Conservation (phyloP, 2,888 invertebrate species). For the Unio delphinus region DNA sequence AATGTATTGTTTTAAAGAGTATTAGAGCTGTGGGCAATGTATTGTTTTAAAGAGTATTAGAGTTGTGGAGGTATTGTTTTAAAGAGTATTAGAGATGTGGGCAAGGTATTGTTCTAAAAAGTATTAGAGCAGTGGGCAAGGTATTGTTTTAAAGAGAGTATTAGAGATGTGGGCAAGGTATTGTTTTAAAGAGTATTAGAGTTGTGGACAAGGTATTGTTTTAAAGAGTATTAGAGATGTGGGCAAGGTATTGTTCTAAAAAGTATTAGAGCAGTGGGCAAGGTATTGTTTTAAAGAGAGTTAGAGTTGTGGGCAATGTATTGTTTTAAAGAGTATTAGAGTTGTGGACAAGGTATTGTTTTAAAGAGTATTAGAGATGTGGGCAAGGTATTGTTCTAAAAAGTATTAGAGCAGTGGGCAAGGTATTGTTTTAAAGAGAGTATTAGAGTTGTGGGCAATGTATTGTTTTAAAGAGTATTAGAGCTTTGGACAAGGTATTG, state of each 20-base stretch:
- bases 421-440: slow-evolving; percentile 73
- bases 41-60: not conserved
- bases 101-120: slow-evolving; percentile 76
- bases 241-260: slow-evolving; percentile 78
- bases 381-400: slow-evolving; percentile 83
- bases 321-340: too few species aligned
- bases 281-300: slow-evolving; percentile 71
- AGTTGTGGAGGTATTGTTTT: too few species aligned
- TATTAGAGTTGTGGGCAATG: slow-evolving; percentile 84
- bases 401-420: slow-evolving; percentile 83
- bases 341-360: slow-evolving; percentile 85
- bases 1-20: slow-evolving; percentile 74
- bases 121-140: slow-evolving; percentile 84
- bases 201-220: slow-evolving; percentile 85
- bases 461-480: slow-evolving; percentile 22
- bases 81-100: slow-evolving; percentile 80
- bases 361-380: slow-evolving; percentile 75
- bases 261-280: slow-evolving; percentile 81
- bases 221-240: slow-evolving; percentile 75
- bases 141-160: slow-evolving; percentile 43
- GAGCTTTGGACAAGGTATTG: slow-evolving; percentile 85
- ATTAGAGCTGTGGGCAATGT: slow-evolving; percentile 85
- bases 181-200: too few species aligned
- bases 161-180: slow-evolving; percentile 85
- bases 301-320: slow-evolving; percentile 85